Conservation (phyloP, 2,113 vertebrate genomes). For the Indicator indicator region DNA sequence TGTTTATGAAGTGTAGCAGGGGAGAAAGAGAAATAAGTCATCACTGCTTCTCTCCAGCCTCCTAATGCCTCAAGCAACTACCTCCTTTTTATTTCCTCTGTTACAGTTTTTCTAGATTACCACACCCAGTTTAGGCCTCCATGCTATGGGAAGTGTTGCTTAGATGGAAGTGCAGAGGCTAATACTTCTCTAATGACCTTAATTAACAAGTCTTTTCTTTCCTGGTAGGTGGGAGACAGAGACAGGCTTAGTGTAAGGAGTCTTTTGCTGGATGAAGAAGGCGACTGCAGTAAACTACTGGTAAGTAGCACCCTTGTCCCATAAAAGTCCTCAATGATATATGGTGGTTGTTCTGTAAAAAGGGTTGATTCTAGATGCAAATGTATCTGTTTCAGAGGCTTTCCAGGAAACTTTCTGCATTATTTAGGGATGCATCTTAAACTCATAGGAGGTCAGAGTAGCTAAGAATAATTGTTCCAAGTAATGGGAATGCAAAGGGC, state of each 20-base stretch:
- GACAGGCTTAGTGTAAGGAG: constrained; percentile 66
- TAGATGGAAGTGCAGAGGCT: constrained; percentile 1
- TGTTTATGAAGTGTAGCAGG: neutral
- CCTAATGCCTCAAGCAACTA: neutral
- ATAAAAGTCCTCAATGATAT: neutral
- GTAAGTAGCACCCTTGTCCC: constrained; percentile 52
- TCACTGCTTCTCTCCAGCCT: neutral
- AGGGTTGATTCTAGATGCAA: neutral
- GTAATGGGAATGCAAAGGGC: neutral
- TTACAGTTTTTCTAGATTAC: neutral
- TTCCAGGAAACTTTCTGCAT: neutral
- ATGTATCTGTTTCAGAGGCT: neutral
- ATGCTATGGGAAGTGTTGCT: neutral
- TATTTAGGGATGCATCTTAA: neutral
- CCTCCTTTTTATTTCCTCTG: neutral
- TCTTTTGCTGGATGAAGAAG: constrained; percentile 71
- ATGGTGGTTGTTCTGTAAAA: neutral
- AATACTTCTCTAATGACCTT: constrained; percentile 17
- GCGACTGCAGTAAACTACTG: constrained; percentile 48
- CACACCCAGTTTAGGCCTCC: neutral
- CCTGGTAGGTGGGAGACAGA: constrained; percentile 72
- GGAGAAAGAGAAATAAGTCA: neutral
- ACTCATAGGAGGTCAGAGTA: neutral
- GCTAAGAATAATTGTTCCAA: neutral
- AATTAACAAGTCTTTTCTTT: constrained; percentile 74